Evolutionary conservation across 2,797 vertebrate genomes (phyloP).

Genomic region (Melanotaenia boesemani): DNA sequence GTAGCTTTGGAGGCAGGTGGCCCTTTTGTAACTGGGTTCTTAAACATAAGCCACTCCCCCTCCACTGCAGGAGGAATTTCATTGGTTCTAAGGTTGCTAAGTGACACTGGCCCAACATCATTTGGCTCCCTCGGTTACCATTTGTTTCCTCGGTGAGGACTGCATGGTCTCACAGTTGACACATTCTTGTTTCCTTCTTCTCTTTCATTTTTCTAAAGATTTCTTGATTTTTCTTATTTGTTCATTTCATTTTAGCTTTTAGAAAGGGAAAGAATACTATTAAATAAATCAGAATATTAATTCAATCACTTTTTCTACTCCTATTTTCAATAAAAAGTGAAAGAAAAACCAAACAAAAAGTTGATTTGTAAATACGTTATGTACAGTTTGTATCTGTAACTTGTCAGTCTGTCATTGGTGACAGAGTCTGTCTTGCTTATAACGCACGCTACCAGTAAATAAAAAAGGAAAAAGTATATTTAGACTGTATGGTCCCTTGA

Average conservation of each 20-base stretch:
- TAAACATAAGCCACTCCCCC: conserved; percentile 69
- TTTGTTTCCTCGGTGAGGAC: conserved; percentile 70
- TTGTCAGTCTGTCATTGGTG: conserved; percentile 92
- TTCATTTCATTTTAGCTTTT: conserved; percentile 84
- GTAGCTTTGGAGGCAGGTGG: conserved; percentile 77
- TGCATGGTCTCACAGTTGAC: conserved; percentile 73
- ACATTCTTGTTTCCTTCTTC: conserved; percentile 59
- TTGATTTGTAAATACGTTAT: conserved; percentile 94
- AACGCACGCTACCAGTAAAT: conserved; percentile 93
- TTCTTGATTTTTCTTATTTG: conserved; percentile 52
- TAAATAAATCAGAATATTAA: conserved; percentile 85
- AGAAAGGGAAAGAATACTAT: conserved; percentile 84
- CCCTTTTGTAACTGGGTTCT: conserved; percentile 72
- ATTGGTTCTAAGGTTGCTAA: conserved; percentile 74
- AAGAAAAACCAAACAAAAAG: conserved; percentile 82
- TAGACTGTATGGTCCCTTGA: conserved; percentile 91
- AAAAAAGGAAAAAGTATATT: conserved; percentile 89
- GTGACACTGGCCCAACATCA: conserved; percentile 70
- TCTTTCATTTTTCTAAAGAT: conserved; percentile 66
- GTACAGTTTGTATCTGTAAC: conserved; percentile 98
- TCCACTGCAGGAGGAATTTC: conserved; percentile 58
- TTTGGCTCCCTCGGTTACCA: conserved; percentile 65
- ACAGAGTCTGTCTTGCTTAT: conserved; percentile 95
- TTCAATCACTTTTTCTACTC: conserved; percentile 90
- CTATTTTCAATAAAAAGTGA: conserved; percentile 87